Conservation (phyloP, 2,888 invertebrate species). For the Podotricha telesiphe region DNA sequence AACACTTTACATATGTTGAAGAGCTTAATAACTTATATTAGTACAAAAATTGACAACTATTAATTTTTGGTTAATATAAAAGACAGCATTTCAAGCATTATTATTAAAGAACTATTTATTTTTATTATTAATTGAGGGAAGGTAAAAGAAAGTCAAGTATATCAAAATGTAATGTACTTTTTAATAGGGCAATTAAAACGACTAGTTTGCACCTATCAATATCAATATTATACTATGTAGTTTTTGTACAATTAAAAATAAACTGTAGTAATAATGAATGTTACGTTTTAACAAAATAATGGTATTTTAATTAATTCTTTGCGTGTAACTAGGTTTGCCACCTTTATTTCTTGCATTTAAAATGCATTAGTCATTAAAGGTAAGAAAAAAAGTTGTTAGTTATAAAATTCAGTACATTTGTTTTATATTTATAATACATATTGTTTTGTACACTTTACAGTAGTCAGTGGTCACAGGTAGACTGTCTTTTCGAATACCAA, state of each 20-base stretch:
- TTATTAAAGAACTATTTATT: neutral
- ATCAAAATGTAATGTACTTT: conserved; percentile 19
- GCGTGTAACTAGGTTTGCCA: no score
- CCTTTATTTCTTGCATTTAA: no score
- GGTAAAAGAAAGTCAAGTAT: conserved; percentile 3
- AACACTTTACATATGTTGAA: conserved; percentile 61
- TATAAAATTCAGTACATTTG: no score
- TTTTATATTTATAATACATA: no score
- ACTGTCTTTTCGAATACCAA: no score
- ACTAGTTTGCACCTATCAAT: conserved; percentile 24
- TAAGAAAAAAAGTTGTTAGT: no score
- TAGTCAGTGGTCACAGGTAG: no score
- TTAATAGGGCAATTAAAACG: conserved; percentile 15
- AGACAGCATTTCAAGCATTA: neutral
- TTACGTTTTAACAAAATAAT: neutral
- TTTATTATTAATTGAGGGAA: neutral
- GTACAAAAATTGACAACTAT: neutral
- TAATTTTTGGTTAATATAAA: neutral
- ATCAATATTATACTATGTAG: neutral
- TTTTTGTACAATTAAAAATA: conserved; percentile 2
- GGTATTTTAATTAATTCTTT: no score
- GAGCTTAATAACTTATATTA: conserved; percentile 56
- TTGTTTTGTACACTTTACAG: no score
- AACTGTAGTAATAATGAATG: neutral
- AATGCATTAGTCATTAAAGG: no score